phyloP scores from a whole-genome alignment of 2,797 vertebrate genomes.

The Caiman crocodilus region DNA sequence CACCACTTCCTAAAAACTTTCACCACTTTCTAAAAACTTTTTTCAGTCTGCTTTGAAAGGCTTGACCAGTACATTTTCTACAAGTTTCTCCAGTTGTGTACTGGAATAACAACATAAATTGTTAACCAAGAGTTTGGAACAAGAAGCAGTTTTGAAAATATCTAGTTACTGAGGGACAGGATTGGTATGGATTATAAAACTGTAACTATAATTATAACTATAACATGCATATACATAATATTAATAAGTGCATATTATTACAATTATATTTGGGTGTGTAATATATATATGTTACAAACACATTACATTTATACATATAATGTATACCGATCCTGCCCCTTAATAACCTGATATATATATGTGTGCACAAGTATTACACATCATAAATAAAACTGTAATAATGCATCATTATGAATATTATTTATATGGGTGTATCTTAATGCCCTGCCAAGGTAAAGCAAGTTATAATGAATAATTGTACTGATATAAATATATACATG shows the following conservation, averaged over 20 bases:
- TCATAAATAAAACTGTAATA: background rate
- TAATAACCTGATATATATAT: too few relatives aligned
- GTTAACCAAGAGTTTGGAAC: background rate
- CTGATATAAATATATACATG: background rate
- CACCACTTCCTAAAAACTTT: background rate
- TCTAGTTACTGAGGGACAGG: background rate
- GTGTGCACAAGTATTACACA: too few relatives aligned
- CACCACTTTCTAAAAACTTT: background rate
- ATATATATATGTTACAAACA: too few relatives aligned
- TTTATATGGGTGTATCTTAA: background rate
- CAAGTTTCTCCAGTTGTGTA: background rate
- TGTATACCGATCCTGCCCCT: too few relatives aligned
- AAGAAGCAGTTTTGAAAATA: background rate
- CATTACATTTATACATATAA: too few relatives aligned
- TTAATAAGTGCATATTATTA: too few relatives aligned
- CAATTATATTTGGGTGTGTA: too few relatives aligned
- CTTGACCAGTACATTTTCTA: background rate
- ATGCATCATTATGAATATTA: background rate
- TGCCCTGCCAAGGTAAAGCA: background rate
- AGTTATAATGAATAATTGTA: background rate
- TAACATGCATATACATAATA: too few relatives aligned
- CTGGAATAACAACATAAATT: background rate
- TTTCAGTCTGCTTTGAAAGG: background rate
- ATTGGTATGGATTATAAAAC: too few relatives aligned
- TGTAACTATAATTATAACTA: too few relatives aligned